Base-by-base conservation (phyloP, 2,113 vertebrate species). In the Pygathrix nemaeus region DNA sequence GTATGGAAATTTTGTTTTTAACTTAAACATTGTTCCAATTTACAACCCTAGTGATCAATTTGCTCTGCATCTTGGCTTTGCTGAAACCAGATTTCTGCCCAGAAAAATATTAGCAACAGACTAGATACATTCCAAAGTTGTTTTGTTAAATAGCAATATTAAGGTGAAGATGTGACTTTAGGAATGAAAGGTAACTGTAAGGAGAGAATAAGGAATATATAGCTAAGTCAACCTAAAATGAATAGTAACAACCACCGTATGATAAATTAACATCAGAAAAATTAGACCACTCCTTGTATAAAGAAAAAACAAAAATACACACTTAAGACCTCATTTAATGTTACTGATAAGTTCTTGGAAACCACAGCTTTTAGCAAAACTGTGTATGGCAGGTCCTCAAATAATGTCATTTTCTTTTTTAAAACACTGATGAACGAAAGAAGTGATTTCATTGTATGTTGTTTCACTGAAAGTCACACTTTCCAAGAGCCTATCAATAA, bases 201-300 rank as follows among this genome's bases (percentile, higher is more conserved):
- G 5, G 2, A 66, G 8, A 94, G 9, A 72, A 75, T 45, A 84
- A 88, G 82, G 75, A 9, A 30, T 86, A 6, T 45, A 76, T 3
- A 76, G n/a, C 32, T 73, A 96, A 88, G 35, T 59, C 3, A 17
- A 95, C 18, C 40, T 11, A 83, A 95, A 95, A 94, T 75, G 32
- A 96, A 94, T 14, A 72, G 18, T 64, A n/a, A 82, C 11, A 95
- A 97, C 27, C 32, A 82, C 21, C 73, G 10, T 35, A 61, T 21
- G 9, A 68, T 81, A 89, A 78, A 93, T 48, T 96, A 85, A 95
- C 3, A 93, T 75, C 30, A 90, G 8, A 27, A 96, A 95, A 96
- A 89, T 75, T 7, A 57, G 16, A n/a, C 72, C 30, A 73, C 64
- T 64, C 61, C 30, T 64, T 91, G 14, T 87, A 93, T 76, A 78